Evolutionary conservation across 2,797 vertebrate species (phyloP).

Genomic region (Euphonia xanthogaster): DNA sequence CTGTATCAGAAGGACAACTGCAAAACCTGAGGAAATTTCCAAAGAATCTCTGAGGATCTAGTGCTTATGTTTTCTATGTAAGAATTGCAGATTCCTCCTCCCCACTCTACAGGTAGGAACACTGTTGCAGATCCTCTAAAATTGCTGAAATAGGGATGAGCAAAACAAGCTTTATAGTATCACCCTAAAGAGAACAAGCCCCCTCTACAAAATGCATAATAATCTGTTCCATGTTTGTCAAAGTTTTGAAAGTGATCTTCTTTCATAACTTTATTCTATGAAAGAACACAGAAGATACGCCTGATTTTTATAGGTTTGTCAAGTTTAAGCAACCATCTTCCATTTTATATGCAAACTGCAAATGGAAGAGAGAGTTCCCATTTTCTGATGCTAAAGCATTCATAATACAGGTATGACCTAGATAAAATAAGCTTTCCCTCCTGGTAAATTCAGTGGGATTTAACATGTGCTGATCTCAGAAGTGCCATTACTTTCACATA

Average conservation of each 20-base stretch:
- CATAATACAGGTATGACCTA: background rate
- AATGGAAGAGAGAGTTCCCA: background rate
- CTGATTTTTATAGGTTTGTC: background rate
- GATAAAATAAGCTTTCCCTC: background rate
- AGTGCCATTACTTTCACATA: background rate
- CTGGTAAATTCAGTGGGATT: background rate
- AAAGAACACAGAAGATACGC: background rate
- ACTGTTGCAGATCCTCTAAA: background rate
- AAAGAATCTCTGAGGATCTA: background rate
- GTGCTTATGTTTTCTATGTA: accelerated
- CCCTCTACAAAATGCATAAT: background rate
- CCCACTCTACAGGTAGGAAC: background rate
- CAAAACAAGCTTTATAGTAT: background rate
- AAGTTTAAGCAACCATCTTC: background rate
- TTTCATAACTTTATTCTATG: background rate
- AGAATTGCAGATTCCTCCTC: background rate
- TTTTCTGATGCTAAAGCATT: background rate
- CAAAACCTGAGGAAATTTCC: background rate
- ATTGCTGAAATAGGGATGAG: background rate
- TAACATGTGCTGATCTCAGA: background rate
- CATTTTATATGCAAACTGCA: background rate
- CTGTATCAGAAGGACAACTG: background rate
- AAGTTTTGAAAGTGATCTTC: background rate
- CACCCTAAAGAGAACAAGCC: background rate
- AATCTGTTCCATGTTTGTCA: background rate